Evolutionary conservation across 1,140 invertebrate species (phyloP).

Genomic region (Lycorma delicatula): DNA sequence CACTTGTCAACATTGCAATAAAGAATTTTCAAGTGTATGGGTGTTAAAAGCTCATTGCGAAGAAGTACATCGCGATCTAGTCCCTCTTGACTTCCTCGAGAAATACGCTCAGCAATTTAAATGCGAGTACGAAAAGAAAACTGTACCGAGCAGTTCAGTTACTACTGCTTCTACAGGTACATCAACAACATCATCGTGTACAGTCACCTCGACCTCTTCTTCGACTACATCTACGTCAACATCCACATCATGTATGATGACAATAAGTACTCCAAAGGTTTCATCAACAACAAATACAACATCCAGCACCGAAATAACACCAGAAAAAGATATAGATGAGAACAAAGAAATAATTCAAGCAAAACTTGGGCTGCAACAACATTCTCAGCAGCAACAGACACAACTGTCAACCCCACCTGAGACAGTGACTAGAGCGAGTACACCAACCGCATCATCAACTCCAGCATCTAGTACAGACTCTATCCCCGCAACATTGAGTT

Average conservation of each 20-base stretch:
- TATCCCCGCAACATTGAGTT: conserved; percentile 39
- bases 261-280: too few species aligned
- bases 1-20: conserved; percentile 81
- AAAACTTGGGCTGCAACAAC: conserved; percentile 31
- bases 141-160: conserved; percentile 55
- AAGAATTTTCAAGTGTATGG: conserved; percentile 92
- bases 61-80: conserved; percentile 85
- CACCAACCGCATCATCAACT: conserved; percentile 46
- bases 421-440: conserved; percentile 45
- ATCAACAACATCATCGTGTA: conserved; percentile 41
- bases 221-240: conserved; percentile 19
- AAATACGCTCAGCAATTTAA: conserved; percentile 86
- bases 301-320: conserved; percentile 36
- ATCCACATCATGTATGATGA: conserved; percentile 16
- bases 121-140: conserved; percentile 74
- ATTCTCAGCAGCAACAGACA: conserved; percentile 21
- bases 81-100: conserved; percentile 81
- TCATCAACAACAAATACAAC: too few species aligned
- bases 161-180: conserved; percentile 49
- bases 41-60: conserved; percentile 92
- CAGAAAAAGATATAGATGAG: conserved; percentile 48
- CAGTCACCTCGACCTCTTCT: conserved; percentile 36
- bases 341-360: conserved; percentile 38
- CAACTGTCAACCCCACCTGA: conserved; percentile 40
- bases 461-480: conserved; percentile 54